A percentile compares a stretch with the other conserved stretches of the same genome.
These are phyloP conservation scores for Drosophila oshimai DNA, from an alignment of 1,140 invertebrate species.

Conservation along the genomic window DNA sequence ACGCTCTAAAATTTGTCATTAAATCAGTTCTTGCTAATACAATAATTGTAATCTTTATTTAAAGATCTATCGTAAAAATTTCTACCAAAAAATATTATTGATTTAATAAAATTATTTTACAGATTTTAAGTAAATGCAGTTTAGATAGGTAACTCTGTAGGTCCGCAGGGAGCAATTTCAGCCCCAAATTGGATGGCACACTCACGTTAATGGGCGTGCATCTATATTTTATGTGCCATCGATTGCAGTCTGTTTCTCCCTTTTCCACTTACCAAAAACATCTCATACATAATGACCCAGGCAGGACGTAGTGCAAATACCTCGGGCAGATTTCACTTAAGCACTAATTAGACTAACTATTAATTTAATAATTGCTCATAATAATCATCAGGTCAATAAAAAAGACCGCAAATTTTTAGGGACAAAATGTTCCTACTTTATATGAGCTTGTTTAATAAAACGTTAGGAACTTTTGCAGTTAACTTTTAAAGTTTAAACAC, in stretches of 20 bases:
- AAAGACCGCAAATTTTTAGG: no score
- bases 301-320: conserved; percentile 3
- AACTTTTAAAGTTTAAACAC: no score
- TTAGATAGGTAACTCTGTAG: not conserved
- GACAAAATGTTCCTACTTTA: no score
- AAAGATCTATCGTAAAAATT: no score
- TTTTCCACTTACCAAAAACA: not conserved
- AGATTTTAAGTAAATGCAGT: no score
- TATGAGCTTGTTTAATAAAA: no score
- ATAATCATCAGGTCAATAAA: not conserved
- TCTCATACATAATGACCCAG: conserved; percentile 1
- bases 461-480: no score
- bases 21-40: no score
- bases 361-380: conserved; percentile 6
- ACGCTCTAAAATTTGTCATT: no score
- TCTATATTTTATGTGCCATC: conserved; percentile 68
- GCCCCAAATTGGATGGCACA: conserved; percentile 25
- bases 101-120: no score
- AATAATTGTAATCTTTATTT: no score
- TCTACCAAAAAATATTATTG: no score
- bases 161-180: not conserved
- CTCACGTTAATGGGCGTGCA: conserved; percentile 40
- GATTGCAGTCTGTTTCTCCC: conserved; percentile 31
- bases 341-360: conserved; percentile 9
- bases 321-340: not conserved